These are phyloP conservation scores for Drosophila paramelanica DNA, from an alignment of 2,888 invertebrate species.

Conservation along the genomic window DNA sequence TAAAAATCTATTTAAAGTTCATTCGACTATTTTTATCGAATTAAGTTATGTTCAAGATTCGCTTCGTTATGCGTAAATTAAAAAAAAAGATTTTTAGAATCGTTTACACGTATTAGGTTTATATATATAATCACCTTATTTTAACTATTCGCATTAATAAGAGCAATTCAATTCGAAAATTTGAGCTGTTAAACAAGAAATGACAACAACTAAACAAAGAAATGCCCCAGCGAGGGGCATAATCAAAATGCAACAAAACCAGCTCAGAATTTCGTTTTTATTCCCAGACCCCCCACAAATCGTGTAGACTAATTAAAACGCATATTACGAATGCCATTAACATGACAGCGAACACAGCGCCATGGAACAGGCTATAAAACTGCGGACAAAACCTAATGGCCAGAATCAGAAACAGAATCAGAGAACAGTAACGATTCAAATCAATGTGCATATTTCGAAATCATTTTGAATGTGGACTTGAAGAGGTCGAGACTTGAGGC, in stretches of 20 bases:
- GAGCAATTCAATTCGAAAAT: conserved; percentile 13
- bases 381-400: conserved; percentile 37
- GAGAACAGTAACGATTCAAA: conserved; percentile 68
- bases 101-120: too few species aligned
- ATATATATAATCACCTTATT: background rate
- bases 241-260: conserved; percentile 63
- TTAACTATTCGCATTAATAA: background rate
- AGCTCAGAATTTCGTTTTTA: conserved; percentile 37
- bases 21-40: too few species aligned
- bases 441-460: conserved; percentile 79
- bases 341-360: conserved; percentile 79
- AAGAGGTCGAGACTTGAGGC: conserved; percentile 39
- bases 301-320: conserved; percentile 75
- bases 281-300: conserved; percentile 65
- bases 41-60: too few species aligned
- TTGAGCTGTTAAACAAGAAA: conserved; percentile 20
- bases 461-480: conserved; percentile 40
- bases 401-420: conserved; percentile 32
- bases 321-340: conserved; percentile 80
- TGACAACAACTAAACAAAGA: conserved; percentile 11
- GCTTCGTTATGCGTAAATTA: background rate
- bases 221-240: conserved; percentile 43
- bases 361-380: conserved; percentile 69
- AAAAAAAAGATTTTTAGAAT: too few species aligned
- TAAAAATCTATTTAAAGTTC: too few species aligned